These are phyloP conservation scores for Thysanoteuthis rhombus DNA, from an alignment of 2,888 invertebrate genomes.

Conservation along the genomic window DNA sequence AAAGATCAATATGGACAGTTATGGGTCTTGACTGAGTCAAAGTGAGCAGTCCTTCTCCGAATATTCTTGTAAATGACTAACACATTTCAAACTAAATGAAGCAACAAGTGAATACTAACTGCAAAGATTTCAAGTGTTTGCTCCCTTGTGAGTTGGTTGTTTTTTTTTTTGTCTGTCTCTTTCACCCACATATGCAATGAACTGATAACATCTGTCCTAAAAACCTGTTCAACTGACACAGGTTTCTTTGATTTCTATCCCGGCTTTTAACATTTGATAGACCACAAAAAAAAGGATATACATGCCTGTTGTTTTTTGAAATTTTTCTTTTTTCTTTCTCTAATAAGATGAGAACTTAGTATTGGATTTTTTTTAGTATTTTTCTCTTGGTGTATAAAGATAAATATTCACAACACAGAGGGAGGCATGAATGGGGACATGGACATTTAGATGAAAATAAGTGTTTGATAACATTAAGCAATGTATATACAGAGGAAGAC, in stretches of 20 bases:
- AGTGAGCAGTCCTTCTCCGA: too few relatives aligned
- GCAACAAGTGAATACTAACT: not conserved
- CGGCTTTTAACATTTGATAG: not conserved
- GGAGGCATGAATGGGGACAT: too few relatives aligned
- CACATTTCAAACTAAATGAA: not conserved
- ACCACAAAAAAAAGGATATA: not conserved
- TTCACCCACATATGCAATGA: not conserved
- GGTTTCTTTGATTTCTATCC: not conserved
- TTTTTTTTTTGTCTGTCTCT: not conserved
- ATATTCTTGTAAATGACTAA: not conserved
- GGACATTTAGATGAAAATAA: too few relatives aligned
- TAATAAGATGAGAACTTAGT: not conserved
- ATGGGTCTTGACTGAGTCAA: too few relatives aligned
- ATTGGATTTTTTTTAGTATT: too few relatives aligned
- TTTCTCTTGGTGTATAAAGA: too few relatives aligned
- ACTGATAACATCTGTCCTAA: not conserved
- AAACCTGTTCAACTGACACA: not conserved
- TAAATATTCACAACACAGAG: too few relatives aligned
- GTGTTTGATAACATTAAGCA: too few relatives aligned
- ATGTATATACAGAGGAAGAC: too few relatives aligned
- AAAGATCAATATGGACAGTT: too few relatives aligned
- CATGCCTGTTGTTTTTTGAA: not conserved
- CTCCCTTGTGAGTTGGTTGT: not conserved
- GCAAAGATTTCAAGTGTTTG: not conserved
- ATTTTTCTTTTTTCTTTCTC: too few relatives aligned